These are phyloP conservation scores for Takifugu ocellatus DNA, from an alignment of 2,797 vertebrate genomes.

Conservation along the genomic window DNA sequence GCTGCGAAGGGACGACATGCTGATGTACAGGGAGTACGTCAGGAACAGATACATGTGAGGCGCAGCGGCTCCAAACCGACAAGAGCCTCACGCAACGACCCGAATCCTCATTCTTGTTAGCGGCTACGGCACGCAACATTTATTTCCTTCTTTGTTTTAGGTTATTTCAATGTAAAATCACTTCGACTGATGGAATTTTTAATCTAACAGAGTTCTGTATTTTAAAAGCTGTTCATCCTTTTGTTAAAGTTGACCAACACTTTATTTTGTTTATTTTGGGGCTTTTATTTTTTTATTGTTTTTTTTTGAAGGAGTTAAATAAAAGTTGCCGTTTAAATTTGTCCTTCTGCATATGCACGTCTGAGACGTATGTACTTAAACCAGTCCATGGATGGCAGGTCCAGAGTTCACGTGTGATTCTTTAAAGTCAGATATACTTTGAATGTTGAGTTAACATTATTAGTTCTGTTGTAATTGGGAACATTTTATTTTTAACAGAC, in stretches of 20 bases:
- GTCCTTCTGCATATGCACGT: not conserved
- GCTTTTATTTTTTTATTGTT: not conserved
- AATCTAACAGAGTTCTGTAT: not conserved
- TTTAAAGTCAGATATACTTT: not conserved
- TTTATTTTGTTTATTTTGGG: constrained; percentile 16
- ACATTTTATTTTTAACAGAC: not conserved
- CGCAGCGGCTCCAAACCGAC: not conserved
- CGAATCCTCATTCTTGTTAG: too few species aligned
- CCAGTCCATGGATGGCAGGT: not conserved
- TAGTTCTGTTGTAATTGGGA: not conserved
- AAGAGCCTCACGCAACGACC: not conserved
- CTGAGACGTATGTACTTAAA: not conserved
- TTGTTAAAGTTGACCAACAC: constrained; percentile 3
- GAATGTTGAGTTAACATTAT: not conserved
- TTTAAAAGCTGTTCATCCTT: constrained; percentile 15
- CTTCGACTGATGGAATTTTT: not conserved
- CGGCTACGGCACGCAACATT: too few species aligned
- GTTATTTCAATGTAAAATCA: not conserved
- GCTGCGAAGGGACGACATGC: constrained; percentile 82
- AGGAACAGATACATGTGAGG: constrained; percentile 70
- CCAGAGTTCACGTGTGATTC: not conserved
- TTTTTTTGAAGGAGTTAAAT: not conserved
- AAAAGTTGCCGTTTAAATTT: constrained; percentile 35
- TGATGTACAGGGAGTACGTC: constrained; percentile 82
- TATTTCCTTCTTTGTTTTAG: not conserved